Conservation (phyloP, 2,113 vertebrate genomes). For the Anser cygnoides region DNA sequence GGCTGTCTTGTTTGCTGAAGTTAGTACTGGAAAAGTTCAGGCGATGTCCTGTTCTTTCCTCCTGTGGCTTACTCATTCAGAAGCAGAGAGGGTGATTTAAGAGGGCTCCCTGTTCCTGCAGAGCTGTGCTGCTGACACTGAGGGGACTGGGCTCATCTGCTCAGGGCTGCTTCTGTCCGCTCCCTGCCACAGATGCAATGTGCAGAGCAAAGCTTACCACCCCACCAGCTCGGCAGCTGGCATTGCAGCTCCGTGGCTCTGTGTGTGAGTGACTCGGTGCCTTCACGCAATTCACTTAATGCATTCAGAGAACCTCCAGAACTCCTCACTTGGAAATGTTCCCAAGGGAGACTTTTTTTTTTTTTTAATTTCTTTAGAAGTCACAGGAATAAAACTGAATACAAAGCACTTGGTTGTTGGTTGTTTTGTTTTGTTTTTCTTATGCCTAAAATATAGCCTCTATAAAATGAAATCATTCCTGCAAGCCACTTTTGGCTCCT, state of each 20-base stretch:
- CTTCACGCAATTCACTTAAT: conserved; percentile 16
- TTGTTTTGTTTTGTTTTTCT: not conserved
- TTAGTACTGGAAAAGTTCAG: not conserved
- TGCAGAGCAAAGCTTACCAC: not conserved
- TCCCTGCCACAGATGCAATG: not conserved
- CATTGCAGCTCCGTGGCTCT: not conserved
- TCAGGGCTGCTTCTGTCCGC: accelerated
- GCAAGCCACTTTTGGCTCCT: not conserved
- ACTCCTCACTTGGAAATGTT: not conserved
- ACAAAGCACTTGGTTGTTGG: not conserved
- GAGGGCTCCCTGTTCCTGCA: not conserved
- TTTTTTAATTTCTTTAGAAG: not conserved
- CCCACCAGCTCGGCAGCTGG: not conserved
- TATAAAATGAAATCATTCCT: not conserved
- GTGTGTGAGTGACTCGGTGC: not conserved
- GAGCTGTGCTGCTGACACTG: not conserved
- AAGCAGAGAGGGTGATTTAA: not conserved
- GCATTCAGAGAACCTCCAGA: not conserved
- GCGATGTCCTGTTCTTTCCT: not conserved
- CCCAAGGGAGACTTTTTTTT: not conserved
- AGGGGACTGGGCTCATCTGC: not conserved
- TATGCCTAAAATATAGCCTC: not conserved
- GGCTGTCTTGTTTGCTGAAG: not conserved
- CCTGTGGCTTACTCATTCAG: not conserved
- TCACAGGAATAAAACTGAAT: not conserved